These are phyloP conservation scores for Montifringilla adamsi DNA, from an alignment of 2,113 vertebrate species.

Conservation along the genomic window DNA sequence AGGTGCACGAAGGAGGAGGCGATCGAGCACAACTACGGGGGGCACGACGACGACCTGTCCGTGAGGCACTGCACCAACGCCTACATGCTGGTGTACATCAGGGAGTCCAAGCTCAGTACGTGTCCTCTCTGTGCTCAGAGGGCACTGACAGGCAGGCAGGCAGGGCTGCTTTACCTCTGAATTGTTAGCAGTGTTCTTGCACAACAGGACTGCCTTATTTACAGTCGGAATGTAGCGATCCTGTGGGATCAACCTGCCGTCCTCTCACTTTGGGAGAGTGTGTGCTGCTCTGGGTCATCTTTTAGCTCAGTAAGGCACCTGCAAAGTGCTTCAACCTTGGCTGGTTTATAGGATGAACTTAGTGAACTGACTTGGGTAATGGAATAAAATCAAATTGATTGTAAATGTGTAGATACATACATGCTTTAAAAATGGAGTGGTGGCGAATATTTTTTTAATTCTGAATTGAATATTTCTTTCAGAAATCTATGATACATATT, in stretches of 20 bases:
- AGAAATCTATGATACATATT: not conserved
- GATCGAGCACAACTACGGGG: conserved; percentile 97
- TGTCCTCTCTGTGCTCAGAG: not conserved
- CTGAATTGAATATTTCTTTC: not conserved
- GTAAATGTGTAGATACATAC: not conserved
- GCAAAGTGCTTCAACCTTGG: not conserved
- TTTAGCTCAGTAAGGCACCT: not conserved
- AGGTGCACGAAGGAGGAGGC: conserved; percentile 98
- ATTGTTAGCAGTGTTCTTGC: not conserved
- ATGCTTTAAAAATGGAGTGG: not conserved
- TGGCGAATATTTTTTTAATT: not conserved
- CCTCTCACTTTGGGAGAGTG: not conserved
- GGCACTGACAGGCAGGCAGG: fast-evolving
- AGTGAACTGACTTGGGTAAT: not conserved
- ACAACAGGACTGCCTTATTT: fast-evolving
- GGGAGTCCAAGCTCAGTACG: conserved; percentile 96
- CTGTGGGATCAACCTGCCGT: fast-evolving
- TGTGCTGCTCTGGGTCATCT: not conserved
- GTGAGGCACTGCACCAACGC: conserved; percentile 98
- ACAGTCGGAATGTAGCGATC: not conserved
- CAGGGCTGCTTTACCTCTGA: not conserved
- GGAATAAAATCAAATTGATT: not conserved
- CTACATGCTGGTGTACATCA: conserved; percentile 98
- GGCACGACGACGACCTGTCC: conserved; percentile 94
- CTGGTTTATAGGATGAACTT: not conserved